These are phyloP conservation scores for Microcebus lehilahytsara DNA, from an alignment of 2,113 vertebrate species.

Conservation along the genomic window DNA sequence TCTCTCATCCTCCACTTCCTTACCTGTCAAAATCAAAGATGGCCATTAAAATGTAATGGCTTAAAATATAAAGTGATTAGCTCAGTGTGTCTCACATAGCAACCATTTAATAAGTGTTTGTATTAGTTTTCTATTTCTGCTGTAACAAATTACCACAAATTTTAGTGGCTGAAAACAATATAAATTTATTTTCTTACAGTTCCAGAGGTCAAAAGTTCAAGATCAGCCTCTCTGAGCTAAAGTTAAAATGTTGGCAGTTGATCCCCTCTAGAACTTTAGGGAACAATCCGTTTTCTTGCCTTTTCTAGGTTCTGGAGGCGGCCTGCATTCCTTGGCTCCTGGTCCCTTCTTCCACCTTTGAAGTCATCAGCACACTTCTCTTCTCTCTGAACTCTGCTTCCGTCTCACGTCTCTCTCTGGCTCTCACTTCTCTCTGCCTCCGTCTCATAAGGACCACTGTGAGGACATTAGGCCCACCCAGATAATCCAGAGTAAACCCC, in stretches of 20 bases:
- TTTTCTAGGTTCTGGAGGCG: neutral
- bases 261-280: neutral
- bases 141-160: neutral
- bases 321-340: neutral
- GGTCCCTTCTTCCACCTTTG: neutral
- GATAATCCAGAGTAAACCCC: neutral
- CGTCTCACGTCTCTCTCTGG: neutral
- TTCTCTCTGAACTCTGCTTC: neutral
- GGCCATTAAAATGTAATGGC: neutral
- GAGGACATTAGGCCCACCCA: neutral
- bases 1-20: neutral
- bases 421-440: neutral
- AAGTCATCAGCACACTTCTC: neutral
- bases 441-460: neutral
- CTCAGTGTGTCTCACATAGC: neutral
- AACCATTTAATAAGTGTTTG: neutral
- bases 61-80: neutral
- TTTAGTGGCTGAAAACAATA: neutral
- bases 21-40: neutral
- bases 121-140: neutral
- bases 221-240: neutral
- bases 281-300: too few species aligned
- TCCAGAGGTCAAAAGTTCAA: neutral
- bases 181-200: neutral
- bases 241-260: neutral